phyloP scores from a whole-genome alignment of 2,888 invertebrate genomes.

The Habroteleia sp. region DNA sequence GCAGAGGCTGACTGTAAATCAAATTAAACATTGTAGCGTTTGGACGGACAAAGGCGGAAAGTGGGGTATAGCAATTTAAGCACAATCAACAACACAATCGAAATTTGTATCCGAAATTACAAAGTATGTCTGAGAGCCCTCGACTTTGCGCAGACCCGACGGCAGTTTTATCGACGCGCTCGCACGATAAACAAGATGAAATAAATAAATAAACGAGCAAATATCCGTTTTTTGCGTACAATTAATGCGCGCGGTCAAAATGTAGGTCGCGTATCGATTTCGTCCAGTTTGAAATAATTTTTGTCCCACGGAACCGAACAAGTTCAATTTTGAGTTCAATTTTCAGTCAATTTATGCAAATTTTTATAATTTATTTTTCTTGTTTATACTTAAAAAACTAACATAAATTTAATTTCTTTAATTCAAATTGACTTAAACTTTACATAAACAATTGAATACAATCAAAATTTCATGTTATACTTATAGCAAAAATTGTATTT shows the following conservation, averaged over 20 bases:
- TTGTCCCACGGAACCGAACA: neutral
- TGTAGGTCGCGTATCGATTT: conserved; percentile 43
- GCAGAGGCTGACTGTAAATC: conserved; percentile 19
- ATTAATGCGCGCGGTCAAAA: conserved; percentile 34
- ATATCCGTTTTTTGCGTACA: conserved; percentile 25
- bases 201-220: conserved; percentile 24
- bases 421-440: too few relatives aligned
- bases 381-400: neutral
- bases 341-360: neutral
- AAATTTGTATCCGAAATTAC: conserved; percentile 10
- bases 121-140: conserved; percentile 6
- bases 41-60: neutral
- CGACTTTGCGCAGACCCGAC: conserved; percentile 8
- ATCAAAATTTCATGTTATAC: too few relatives aligned
- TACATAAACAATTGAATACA: too few relatives aligned
- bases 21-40: conserved; percentile 23
- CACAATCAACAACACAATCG: conserved; percentile 14
- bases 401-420: too few relatives aligned
- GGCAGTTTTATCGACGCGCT: conserved; percentile 4
- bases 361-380: neutral
- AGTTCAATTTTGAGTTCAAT: neutral
- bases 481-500: too few relatives aligned
- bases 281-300: conserved; percentile 12
- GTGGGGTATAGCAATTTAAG: neutral
- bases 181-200: conserved; percentile 12